phyloP scores from a whole-genome alignment of 1,140 invertebrate genomes.

The Papilio dardanus region DNA sequence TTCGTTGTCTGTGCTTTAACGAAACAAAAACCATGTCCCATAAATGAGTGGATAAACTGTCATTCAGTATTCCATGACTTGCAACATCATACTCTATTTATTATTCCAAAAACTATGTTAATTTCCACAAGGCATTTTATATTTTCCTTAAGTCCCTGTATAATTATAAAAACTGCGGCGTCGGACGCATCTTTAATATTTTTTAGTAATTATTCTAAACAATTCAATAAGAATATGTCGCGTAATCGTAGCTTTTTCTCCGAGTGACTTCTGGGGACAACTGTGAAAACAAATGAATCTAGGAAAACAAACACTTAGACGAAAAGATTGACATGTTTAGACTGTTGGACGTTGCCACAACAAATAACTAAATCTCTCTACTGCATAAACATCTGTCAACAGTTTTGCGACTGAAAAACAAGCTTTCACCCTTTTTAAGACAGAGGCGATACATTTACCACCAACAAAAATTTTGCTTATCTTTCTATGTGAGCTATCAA shows the following conservation, averaged over 20 bases:
- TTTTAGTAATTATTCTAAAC: not conserved
- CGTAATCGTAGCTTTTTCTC: not conserved
- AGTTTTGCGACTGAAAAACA: slow-evolving; percentile 13
- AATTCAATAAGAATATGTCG: not conserved
- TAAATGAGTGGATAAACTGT: slow-evolving; percentile 51
- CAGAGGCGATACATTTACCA: too few relatives aligned
- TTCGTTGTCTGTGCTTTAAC: slow-evolving; percentile 5
- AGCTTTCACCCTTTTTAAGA: too few relatives aligned
- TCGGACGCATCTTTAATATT: too few relatives aligned
- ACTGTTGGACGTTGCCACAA: slow-evolving; percentile 44
- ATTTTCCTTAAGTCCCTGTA: too few relatives aligned
- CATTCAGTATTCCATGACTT: slow-evolving; percentile 45
- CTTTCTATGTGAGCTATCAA: too few relatives aligned
- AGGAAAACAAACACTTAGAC: slow-evolving; percentile 51
- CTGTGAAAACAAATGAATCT: slow-evolving; percentile 50
- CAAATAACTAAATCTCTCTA: slow-evolving; percentile 42
- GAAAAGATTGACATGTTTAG: slow-evolving; percentile 51
- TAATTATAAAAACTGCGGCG: too few relatives aligned
- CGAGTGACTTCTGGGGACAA: slow-evolving; percentile 37
- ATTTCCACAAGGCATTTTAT: not conserved
- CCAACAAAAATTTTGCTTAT: too few relatives aligned
- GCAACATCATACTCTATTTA: slow-evolving; percentile 48
- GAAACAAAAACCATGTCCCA: slow-evolving; percentile 31
- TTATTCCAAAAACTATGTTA: slow-evolving; percentile 48
- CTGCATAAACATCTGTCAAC: slow-evolving; percentile 12